Base-by-base conservation (phyloP, 2,888 invertebrate species). In the Drosophila formosana region DNA sequence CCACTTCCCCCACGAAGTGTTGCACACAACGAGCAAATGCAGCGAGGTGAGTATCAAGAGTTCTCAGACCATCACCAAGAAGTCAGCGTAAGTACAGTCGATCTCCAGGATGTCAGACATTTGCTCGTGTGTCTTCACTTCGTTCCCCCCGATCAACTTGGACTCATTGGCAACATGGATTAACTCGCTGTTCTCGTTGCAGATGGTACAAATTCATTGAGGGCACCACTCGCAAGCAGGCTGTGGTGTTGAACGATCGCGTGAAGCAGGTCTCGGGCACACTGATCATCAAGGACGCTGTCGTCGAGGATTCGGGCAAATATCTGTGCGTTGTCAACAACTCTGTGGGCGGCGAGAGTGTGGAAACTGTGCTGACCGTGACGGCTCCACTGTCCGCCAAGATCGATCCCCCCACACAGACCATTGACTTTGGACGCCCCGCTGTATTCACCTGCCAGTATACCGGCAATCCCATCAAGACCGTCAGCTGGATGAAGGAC, bases 191-290 rank as follows among this genome's bases (percentile, higher is more conserved):
- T 13, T 80, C 71, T 78, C 73, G 18, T 96, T 96, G 11, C 95
- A 98, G 98, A 94, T 98, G 97, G 98, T 98, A 97, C 93, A 98
- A 98, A 92, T 97, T 97, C 93, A 95, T 97, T 88, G 97, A 97
- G 84, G 97, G 97, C 57, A 96, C 96, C 1, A 95, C 95, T 3
- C 94, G 97, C 60, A 97, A 97, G 91, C 96, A 97, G 91, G 96
- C 96, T n/a, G 97, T 98, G n/a, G 94, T 95, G 39, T 93, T 98
- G 76, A 96, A 97, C 91, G 98, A 98, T 72, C 95, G 98, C 85
- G 96, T 98, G 23, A 96, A 97, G 88, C 98, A 98, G 93, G 97
- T 97, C 13, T 98, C 98, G 70, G 98, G 98, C 65, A 98, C 98
- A 71, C 93, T 99, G 83, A 97, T 98, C 81, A 98, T 99, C 80